These are phyloP conservation scores for Chaetodon auriga DNA, from an alignment of 2,113 vertebrate genomes.

Conservation along the genomic window DNA sequence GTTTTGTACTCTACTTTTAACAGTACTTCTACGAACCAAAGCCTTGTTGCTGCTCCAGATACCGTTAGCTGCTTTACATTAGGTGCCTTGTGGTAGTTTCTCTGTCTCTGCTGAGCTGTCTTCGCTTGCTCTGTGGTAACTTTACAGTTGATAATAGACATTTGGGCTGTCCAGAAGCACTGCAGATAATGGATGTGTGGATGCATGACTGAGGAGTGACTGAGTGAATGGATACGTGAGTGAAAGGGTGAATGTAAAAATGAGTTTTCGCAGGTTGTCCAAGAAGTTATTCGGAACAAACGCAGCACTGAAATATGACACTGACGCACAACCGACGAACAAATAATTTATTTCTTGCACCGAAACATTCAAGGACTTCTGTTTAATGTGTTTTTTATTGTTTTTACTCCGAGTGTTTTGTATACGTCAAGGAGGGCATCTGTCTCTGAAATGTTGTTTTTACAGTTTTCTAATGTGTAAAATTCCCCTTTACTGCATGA, in stretches of 20 bases:
- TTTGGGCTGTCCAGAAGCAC: neutral
- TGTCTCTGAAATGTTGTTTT: constrained; percentile 34
- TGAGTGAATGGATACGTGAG: neutral
- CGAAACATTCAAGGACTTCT: constrained; percentile 10
- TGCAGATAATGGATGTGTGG: constrained; percentile 25
- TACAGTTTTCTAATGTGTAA: constrained; percentile 28
- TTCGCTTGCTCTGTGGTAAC: constrained; percentile 32
- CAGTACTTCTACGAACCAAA: constrained; percentile 58
- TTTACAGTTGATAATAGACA: neutral
- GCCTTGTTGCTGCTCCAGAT: constrained; percentile 63
- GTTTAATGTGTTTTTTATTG: constrained; percentile 44
- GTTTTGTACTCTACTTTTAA: neutral
- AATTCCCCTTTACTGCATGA: neutral
- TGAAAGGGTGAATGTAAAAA: constrained; percentile 31
- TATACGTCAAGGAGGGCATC: constrained; percentile 10
- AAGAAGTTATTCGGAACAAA: neutral
- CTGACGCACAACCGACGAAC: constrained; percentile 7
- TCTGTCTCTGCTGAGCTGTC: constrained; percentile 34
- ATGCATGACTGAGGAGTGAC: constrained; percentile 5
- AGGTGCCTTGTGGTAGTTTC: constrained; percentile 80
- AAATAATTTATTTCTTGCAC: constrained; percentile 23
- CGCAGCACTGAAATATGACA: neutral
- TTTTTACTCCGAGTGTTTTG: constrained; percentile 39
- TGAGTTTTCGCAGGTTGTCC: neutral
- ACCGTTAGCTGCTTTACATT: constrained; percentile 76